Evolutionary conservation across 2,113 vertebrate species (phyloP).

Genomic region (Nyctereutes procyonoides): DNA sequence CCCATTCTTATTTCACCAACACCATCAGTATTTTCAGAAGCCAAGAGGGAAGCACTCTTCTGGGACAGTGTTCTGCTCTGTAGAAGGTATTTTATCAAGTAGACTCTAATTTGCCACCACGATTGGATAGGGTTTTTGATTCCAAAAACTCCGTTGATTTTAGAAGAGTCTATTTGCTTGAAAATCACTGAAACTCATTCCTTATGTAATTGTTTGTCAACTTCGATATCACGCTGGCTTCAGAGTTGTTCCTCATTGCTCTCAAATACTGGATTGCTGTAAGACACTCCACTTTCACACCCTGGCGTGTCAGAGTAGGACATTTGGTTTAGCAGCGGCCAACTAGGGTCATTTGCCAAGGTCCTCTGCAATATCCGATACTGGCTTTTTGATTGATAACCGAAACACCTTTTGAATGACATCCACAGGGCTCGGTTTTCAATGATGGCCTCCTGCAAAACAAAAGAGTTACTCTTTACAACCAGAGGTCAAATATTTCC

Average conservation of each 20-base stretch:
- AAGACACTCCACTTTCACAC: conserved; percentile 68
- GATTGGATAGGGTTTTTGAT: conserved; percentile 1
- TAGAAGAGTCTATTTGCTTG: not conserved
- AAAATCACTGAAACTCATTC: not conserved
- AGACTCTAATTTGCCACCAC: conserved; percentile 48
- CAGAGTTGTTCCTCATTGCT: conserved; percentile 80
- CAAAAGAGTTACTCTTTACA: conserved; percentile 57
- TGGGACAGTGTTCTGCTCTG: not conserved
- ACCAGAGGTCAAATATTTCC: not conserved
- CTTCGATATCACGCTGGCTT: conserved; percentile 34
- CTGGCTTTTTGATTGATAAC: conserved; percentile 83
- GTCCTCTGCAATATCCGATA: conserved; percentile 84
- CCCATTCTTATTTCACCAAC: not conserved
- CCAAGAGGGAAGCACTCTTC: not conserved
- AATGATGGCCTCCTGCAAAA: conserved; percentile 85
- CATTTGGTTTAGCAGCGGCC: conserved; percentile 86
- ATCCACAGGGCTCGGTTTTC: conserved; percentile 88
- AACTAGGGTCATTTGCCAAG: conserved; percentile 82
- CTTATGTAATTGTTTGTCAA: not conserved
- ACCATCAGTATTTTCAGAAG: not conserved
- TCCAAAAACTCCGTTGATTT: not conserved
- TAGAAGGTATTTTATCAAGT: conserved; percentile 43
- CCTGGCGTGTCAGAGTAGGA: conserved; percentile 72
- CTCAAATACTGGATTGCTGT: conserved; percentile 87
- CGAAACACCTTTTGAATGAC: conserved; percentile 82